phyloP scores from a whole-genome alignment of 2,888 invertebrate species.

The Zhuqinia jingwanae region DNA sequence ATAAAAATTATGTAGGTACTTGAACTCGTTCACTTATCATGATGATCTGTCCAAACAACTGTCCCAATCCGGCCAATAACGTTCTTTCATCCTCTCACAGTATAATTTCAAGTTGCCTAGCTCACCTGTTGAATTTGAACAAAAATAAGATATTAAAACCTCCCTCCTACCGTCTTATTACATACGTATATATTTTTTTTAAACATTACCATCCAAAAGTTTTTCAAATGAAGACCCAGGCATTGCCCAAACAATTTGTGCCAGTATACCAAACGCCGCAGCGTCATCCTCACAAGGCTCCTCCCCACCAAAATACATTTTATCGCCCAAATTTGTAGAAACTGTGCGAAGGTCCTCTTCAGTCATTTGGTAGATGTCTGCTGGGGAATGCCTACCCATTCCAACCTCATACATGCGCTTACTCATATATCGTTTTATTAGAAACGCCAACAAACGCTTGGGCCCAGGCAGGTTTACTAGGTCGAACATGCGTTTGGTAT shows the following conservation, averaged over 20 bases:
- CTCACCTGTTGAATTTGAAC: constrained; percentile 59
- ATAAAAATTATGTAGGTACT: no score
- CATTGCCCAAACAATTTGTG: constrained; percentile 17
- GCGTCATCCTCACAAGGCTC: constrained; percentile 70
- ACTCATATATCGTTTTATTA: no score
- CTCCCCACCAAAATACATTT: constrained; percentile 68
- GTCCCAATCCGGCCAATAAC: constrained; percentile 76
- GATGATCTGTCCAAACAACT: constrained; percentile 17
- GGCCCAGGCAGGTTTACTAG: background rate
- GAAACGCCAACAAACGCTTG: no score
- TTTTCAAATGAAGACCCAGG: constrained; percentile 65
- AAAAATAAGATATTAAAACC: background rate
- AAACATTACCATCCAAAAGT: constrained; percentile 58
- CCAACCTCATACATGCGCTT: constrained; percentile 64
- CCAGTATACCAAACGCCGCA: constrained; percentile 68
- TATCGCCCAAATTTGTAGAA: constrained; percentile 66
- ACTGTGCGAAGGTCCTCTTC: constrained; percentile 68
- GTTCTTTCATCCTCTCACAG: constrained; percentile 74
- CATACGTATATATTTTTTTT: background rate
- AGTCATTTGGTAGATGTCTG: constrained; percentile 72
- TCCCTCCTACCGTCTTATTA: background rate
- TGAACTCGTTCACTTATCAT: no score
- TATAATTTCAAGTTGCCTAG: constrained; percentile 69
- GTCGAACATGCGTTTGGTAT: no score
- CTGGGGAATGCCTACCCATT: constrained; percentile 71